Percentiles rank a stretch among this genome's conserved stretches.
Evolutionary conservation across 2,888 invertebrate genomes (phyloP).

Genomic region (Coelopa pilipes): DNA sequence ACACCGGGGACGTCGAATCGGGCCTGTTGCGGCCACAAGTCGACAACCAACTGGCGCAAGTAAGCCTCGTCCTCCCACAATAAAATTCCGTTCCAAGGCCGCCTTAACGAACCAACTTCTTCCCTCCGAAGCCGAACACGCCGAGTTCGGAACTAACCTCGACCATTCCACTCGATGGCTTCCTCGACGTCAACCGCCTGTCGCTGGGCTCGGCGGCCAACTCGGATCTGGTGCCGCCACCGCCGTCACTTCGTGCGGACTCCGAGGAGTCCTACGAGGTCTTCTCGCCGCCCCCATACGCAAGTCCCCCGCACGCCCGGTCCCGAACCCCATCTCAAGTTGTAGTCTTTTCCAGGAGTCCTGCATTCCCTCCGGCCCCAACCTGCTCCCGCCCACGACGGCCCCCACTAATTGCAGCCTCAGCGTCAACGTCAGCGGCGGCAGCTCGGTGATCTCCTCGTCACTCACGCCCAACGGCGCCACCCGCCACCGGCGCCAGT

Average conservation of each 20-base stretch:
- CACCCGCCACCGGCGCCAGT: conserved; percentile 60
- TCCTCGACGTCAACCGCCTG: conserved; percentile 84
- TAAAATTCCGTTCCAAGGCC: not conserved
- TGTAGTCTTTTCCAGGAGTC: not conserved
- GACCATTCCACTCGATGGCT: conserved; percentile 86
- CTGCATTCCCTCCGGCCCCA: conserved; percentile 40
- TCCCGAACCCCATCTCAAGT: no score
- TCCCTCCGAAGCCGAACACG: conserved; percentile 72
- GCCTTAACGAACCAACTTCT: not conserved
- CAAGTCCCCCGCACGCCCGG: conserved; percentile 23
- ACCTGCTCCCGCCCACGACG: conserved; percentile 49
- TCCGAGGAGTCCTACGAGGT: conserved; percentile 88
- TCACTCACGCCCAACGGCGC: conserved; percentile 48
- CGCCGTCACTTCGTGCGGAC: conserved; percentile 72
- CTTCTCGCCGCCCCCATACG: conserved; percentile 82
- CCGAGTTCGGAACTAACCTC: conserved; percentile 81
- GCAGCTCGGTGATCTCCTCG: conserved; percentile 53
- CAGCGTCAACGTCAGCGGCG: conserved; percentile 49
- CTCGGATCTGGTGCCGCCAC: conserved; percentile 75
- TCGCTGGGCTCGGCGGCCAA: conserved; percentile 83
- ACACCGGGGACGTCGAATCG: not conserved
- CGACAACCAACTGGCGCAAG: conserved; percentile 40
- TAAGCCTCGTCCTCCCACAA: conserved; percentile 20
- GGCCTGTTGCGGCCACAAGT: not conserved
- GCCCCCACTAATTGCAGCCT: conserved; percentile 44